Evolutionary conservation across 2,113 vertebrate genomes (phyloP).

Genomic region (Ardeotis arabs): DNA sequence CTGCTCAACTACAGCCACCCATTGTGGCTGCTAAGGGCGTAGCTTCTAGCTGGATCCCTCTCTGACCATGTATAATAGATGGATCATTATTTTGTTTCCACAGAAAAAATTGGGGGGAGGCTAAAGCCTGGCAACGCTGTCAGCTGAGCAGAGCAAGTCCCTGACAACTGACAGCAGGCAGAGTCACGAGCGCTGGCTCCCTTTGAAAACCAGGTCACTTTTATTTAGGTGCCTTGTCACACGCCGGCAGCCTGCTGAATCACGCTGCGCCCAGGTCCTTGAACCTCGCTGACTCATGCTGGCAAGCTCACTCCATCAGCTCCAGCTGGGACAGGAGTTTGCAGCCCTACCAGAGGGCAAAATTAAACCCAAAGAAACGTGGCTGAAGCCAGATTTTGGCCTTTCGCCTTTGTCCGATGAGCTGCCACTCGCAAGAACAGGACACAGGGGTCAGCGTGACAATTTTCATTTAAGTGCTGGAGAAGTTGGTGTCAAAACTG

Average conservation of each 20-base stretch:
- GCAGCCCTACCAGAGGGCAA: not conserved
- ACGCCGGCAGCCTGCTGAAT: constrained; percentile 20
- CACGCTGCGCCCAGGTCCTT: not conserved
- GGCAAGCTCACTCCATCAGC: not conserved
- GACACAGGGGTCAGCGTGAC: rapidly evolving
- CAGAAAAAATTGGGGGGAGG: not conserved
- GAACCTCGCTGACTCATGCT: constrained; percentile 15
- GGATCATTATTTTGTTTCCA: constrained; percentile 43
- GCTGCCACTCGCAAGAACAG: not conserved
- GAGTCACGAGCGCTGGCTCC: constrained; percentile 13
- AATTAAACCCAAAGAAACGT: not conserved
- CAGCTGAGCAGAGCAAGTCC: constrained; percentile 41
- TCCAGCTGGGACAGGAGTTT: rapidly evolving
- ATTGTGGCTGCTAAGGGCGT: not conserved
- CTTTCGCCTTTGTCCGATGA: not conserved
- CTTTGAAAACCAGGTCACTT: constrained; percentile 27
- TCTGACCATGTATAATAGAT: constrained; percentile 32
- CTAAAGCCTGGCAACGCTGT: not conserved
- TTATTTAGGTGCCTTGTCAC: not conserved
- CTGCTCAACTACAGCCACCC: not conserved
- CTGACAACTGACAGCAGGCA: constrained; percentile 1
- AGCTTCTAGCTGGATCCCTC: constrained; percentile 51
- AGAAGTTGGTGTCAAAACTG: not conserved
- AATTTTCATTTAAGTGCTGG: not conserved
- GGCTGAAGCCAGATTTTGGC: not conserved